Base-by-base conservation (phyloP, 2,888 invertebrate species). In the Graphium colonna region DNA sequence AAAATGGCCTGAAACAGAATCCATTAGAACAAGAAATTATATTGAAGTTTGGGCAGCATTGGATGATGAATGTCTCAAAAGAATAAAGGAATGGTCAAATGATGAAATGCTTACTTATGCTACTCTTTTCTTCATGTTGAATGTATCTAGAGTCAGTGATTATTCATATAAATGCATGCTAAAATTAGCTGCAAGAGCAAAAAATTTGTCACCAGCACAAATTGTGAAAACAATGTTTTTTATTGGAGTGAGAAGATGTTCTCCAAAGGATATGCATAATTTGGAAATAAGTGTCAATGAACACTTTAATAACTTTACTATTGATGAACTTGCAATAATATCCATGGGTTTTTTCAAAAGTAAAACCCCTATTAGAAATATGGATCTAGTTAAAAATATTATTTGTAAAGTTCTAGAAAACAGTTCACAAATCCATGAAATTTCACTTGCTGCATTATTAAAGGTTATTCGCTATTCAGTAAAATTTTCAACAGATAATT, bases 281-380 rank as follows among this genome's bases (percentile, higher is more conserved):
- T 84, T 94, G 49, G 94, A 95, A 79, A 71, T 90, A 44, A 83
- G 87, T 39, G 65, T 94, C 51, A 75, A 86, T 26, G 69, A 87
- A 2, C 76, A 79, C 51, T 82, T 94, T n/a, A 66, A 91, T 5
- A 69, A 90, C 17, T 90, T 95, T 69, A 88, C 82, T 16, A 62
- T 93, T 4, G 91, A 93, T 60, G 95, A 96, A 69, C 74, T 95
- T 54, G 94, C 93, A 9, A 90, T 96, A 10, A 90, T 94, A 62
- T 91, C 93, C 3, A 92, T 95, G 92, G 95, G 94, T 0, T 95
- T 94, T 73, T 96, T 96, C 66, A 95, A 95, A 82, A 93, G 93
- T 12, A 91, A 93, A 79, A 93, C 92, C 1, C 91, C 87, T 12
- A 87, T 96, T 45, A 89, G 91, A 57, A 91, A 82, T 71, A 60